phyloP scores from a whole-genome alignment of 64 coral and sea anemone species.

The Porites lutea region DNA sequence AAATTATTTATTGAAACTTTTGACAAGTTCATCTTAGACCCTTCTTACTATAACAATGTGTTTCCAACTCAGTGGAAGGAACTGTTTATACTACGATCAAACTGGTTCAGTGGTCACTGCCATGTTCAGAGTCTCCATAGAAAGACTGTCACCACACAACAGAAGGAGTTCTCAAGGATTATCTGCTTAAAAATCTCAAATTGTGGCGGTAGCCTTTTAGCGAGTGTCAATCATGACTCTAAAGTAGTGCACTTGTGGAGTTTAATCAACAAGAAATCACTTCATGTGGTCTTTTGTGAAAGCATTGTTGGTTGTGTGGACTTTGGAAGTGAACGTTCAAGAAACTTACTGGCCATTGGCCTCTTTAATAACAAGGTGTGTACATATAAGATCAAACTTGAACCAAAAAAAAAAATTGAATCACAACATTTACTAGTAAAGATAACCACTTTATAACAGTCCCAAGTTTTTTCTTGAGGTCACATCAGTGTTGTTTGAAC shows the following conservation, averaged over 20 bases:
- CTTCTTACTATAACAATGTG: conserved; percentile 68
- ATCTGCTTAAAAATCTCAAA: conserved; percentile 87
- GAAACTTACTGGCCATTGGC: conserved; percentile 77
- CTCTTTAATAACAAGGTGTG: conserved; percentile 78
- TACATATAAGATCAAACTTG: too few relatives aligned
- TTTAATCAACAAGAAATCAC: conserved; percentile 60
- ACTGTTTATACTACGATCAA: conserved; percentile 82
- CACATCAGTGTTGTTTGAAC: too few relatives aligned
- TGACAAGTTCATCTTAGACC: conserved; percentile 82
- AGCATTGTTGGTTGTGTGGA: conserved; percentile 69
- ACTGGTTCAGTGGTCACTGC: conserved; percentile 95
- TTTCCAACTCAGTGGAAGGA: conserved; percentile 95
- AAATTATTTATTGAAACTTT: conserved; percentile 81
- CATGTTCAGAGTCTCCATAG: conserved; percentile 89
- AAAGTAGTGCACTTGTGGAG: conserved; percentile 81
- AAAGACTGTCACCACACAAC: conserved; percentile 3
- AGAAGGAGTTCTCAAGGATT: conserved; percentile 56
- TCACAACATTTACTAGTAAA: too few relatives aligned
- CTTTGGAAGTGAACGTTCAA: conserved; percentile 85
- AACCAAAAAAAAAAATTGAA: too few relatives aligned
- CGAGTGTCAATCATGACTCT: conserved; percentile 77
- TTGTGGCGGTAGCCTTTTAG: conserved; percentile 77
- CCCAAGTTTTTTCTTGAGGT: too few relatives aligned
- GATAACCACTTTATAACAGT: too few relatives aligned
- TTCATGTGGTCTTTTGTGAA: conserved; percentile 66